Evolutionary conservation across 2,113 vertebrate genomes (phyloP).

Genomic region (Sturnira hondurensis): DNA sequence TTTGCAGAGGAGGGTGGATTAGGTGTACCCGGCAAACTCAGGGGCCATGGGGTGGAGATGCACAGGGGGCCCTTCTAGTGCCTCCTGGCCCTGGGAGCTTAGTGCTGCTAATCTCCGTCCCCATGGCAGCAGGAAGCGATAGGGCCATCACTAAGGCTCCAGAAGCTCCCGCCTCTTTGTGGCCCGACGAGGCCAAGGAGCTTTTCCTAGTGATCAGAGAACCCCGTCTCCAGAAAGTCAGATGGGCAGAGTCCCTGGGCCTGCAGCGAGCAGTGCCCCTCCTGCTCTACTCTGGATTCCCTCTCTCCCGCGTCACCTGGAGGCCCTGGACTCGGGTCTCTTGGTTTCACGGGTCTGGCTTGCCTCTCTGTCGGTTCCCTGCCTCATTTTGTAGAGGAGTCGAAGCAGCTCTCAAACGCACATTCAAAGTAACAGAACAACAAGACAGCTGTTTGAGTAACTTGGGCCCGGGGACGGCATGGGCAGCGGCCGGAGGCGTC

Average conservation of each 20-base stretch:
- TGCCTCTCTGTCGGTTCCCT: not conserved
- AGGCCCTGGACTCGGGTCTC: not conserved
- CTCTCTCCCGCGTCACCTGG: no score
- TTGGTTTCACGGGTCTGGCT: not conserved
- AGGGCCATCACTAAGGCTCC: not conserved
- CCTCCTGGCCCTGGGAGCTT: not conserved
- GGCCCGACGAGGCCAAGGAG: not conserved
- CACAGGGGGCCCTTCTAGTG: not conserved
- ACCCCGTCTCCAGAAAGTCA: no score
- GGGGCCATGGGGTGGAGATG: not conserved
- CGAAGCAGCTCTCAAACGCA: not conserved
- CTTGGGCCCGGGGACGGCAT: not conserved
- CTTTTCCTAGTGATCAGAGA: not conserved
- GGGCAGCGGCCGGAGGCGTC: not conserved
- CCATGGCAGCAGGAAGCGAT: not conserved
- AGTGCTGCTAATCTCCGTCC: constrained; percentile 41
- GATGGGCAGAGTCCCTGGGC: no score
- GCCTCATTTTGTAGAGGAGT: not conserved
- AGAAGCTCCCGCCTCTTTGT: not conserved
- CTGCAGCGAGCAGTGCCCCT: not conserved
- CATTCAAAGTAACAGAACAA: not conserved
- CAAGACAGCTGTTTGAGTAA: not conserved
- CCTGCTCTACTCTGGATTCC: not conserved
- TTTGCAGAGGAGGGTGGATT: constrained; percentile 52
- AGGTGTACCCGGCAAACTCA: constrained; percentile 46